Conservation (phyloP, 2,888 invertebrate species). For the Drosophila histrio region DNA sequence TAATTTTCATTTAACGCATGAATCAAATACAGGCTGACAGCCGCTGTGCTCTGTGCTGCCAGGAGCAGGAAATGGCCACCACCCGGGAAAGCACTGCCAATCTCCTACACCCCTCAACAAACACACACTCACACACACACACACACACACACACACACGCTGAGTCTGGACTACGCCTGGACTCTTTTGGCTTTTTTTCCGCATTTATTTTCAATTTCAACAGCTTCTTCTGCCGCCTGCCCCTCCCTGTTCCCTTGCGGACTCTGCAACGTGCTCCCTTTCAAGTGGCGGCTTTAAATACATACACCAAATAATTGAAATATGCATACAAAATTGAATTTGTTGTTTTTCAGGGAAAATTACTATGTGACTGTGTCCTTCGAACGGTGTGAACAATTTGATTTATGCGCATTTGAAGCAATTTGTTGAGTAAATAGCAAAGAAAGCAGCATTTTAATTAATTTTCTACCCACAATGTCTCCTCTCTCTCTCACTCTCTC, state of each 20-base stretch:
- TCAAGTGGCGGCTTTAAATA: constrained; percentile 55
- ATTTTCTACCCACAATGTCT: constrained; percentile 44
- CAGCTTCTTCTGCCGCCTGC: neutral
- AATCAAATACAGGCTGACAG: constrained; percentile 74
- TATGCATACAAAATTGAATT: constrained; percentile 74
- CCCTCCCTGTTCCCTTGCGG: neutral
- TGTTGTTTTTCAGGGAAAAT: constrained; percentile 21
- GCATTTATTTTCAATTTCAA: constrained; percentile 17
- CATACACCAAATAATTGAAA: constrained; percentile 58
- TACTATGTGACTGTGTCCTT: constrained; percentile 29
- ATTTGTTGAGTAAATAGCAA: constrained; percentile 76
- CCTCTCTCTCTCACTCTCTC: neutral
- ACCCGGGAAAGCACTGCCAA: neutral
- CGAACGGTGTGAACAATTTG: constrained; percentile 73
- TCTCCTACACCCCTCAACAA: neutral
- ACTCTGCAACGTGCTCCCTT: constrained; percentile 13
- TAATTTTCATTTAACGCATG: constrained; percentile 81
- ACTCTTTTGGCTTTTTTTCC: constrained; percentile 25
- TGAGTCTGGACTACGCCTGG: constrained; percentile 19
- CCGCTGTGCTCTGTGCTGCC: constrained; percentile 39
- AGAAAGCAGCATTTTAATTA: constrained; percentile 73
- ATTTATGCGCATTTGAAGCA: constrained; percentile 77
- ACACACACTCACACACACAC: neutral
- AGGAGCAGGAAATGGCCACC: constrained; percentile 46
- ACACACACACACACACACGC: neutral